Conservation (phyloP, 2,797 vertebrate genomes). For the Arnoldichthys spilopterus region DNA sequence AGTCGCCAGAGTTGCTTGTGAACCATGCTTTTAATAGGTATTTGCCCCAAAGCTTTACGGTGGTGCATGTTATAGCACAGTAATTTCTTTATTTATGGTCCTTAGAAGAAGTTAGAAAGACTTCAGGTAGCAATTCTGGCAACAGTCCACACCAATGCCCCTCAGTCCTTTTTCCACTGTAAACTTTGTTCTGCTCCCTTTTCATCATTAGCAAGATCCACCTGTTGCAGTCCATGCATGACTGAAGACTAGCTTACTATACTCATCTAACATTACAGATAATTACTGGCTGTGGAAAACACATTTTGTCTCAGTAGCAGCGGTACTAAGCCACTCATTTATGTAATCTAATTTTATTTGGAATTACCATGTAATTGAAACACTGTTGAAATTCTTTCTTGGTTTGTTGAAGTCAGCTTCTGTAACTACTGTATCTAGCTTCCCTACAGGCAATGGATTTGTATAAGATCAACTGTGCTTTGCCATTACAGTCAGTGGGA, state of each 20-base stretch:
- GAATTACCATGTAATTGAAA: neutral
- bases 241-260: slow-evolving; percentile 6
- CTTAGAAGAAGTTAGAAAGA: slow-evolving; percentile 6
- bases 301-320: neutral
- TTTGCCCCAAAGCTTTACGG: slow-evolving; percentile 37
- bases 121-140: slow-evolving; percentile 29
- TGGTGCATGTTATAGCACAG: slow-evolving; percentile 26
- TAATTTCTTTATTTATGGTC: slow-evolving; percentile 31
- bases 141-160: neutral
- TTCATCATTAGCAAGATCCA: slow-evolving; percentile 35
- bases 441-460: too few species aligned
- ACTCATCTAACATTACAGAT: slow-evolving; percentile 16
- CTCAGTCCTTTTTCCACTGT: slow-evolving; percentile 25
- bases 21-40: slow-evolving; percentile 14
- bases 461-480: too few species aligned
- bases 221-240: slow-evolving; percentile 19
- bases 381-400: neutral
- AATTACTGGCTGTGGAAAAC: slow-evolving; percentile 29
- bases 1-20: slow-evolving; percentile 3
- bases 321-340: neutral
- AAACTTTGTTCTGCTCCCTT: neutral
- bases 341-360: neutral
- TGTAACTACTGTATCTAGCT: neutral
- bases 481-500: too few species aligned
- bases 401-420: neutral